phyloP scores from a whole-genome alignment of 1,140 invertebrate genomes.

The Drosophila erecta region DNA sequence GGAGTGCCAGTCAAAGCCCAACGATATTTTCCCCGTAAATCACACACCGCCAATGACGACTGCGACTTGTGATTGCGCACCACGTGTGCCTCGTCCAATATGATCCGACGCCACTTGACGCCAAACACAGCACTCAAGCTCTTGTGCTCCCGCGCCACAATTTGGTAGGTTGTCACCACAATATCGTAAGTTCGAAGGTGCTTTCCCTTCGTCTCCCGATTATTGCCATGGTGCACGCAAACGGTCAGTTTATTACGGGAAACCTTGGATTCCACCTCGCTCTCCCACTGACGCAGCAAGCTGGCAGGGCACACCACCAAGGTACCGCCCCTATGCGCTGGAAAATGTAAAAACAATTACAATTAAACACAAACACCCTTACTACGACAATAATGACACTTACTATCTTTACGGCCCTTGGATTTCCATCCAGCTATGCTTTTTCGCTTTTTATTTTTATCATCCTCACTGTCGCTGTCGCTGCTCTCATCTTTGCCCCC shows the following conservation, averaged over 20 bases:
- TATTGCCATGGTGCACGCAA: conserved; percentile 92
- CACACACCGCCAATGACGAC: conserved; percentile 89
- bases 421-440: conserved; percentile 65
- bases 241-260: conserved; percentile 87
- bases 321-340: conserved; percentile 88
- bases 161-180: conserved; percentile 92
- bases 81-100: conserved; percentile 96
- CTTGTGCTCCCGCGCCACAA: conserved; percentile 87
- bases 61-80: conserved; percentile 94
- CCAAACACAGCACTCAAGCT: conserved; percentile 67
- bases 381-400: conserved; percentile 14
- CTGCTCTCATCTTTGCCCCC: conserved; percentile 15
- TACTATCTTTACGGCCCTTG: conserved; percentile 80
- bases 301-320: conserved; percentile 96
- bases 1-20: conserved; percentile 98
- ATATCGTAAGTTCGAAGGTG: conserved; percentile 88
- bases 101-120: conserved; percentile 91
- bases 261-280: conserved; percentile 90
- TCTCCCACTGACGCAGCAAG: conserved; percentile 93
- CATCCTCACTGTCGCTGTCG: conserved; percentile 68
- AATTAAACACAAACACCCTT: neutral
- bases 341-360: neutral
- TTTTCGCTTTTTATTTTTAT: conserved; percentile 51
- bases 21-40: conserved; percentile 87
- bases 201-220: conserved; percentile 88